Conservation (phyloP, 1,140 invertebrate genomes). For the Drosophila sucinea region DNA sequence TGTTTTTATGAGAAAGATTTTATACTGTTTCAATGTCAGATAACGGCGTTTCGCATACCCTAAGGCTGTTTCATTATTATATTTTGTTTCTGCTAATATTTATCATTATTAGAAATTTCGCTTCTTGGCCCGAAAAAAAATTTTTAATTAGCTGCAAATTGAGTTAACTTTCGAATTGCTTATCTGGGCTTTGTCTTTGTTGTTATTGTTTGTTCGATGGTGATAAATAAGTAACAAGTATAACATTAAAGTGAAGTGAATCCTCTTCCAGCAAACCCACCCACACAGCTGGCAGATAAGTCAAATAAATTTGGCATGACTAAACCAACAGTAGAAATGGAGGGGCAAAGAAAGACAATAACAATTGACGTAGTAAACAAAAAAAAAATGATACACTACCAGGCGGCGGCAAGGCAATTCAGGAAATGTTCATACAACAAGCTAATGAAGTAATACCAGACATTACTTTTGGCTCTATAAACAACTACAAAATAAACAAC, state of each 20-base stretch:
- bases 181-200: conserved; percentile 2
- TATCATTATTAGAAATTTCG: conserved; percentile 45
- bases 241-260: conserved; percentile 8
- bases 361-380: conserved; percentile 14
- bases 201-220: neutral
- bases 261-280: neutral
- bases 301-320: conserved; percentile 53
- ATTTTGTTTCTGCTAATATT: conserved; percentile 28
- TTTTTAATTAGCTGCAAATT: conserved; percentile 4
- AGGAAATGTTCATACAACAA: conserved; percentile 59
- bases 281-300: conserved; percentile 59
- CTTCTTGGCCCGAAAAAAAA: conserved; percentile 11
- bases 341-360: neutral
- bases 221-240: neutral
- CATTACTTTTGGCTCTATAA: conserved; percentile 62
- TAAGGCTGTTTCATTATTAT: conserved; percentile 12
- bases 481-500: conserved; percentile 68
- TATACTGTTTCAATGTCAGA: conserved; percentile 12
- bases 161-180: conserved; percentile 5
- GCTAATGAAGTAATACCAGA: conserved; percentile 68
- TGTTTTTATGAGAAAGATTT: conserved; percentile 11
- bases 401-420: conserved; percentile 31
- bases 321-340: conserved; percentile 33
- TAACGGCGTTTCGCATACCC: conserved; percentile 31
- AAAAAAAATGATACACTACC: conserved; percentile 42